Base-by-base conservation (phyloP, 2,113 vertebrate genomes). In the Eulemur macaco region DNA sequence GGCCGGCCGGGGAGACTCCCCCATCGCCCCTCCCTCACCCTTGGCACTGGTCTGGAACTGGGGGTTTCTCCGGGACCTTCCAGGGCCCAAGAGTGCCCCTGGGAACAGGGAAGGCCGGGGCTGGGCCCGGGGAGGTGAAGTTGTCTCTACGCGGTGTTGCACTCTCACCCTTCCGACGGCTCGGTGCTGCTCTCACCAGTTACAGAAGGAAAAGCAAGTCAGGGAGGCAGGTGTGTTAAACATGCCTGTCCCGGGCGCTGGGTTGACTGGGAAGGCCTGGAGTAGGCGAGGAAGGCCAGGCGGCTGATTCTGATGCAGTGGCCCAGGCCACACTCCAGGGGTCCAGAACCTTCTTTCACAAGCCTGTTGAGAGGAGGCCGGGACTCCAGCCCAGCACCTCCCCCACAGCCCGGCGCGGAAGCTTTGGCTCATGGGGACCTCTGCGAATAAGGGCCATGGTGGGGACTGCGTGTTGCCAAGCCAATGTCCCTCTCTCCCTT, bases 251-350 rank as follows among this genome's bases (percentile, higher is more conserved):
- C 37, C 12, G 9, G 39, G 52, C 34, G 21, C 8, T 1, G 18
- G 47, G 8, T 8, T 8, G 68, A 31, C 37, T 2, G 3, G 12
- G 20, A 20, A 64, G 58, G 21, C 54, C 23, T 78, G 14, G 9
- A 45, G 9, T 54, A 4, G 2, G 8, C 23, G 1, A 60, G 34
- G 20, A 17, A 0, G 42, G 4, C 50, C 74, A 2, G 64, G 76
- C 9, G 18, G 29, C 63, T 1, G 7, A 4, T 14, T 23, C 31
- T 31, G 9, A 14, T 47, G 71, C 25, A 0, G 0, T 14, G 42
- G 25, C 42, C 71, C 27, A 47, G 71, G 14, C 71, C 39, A 29
- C 39, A 11, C 7, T 47, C 42, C 45, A 7, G 29, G 7, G 39
- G 23, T 27, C 42, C 25, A 73, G 39, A 56, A 21, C 20, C 54